Evolutionary conservation across 2,797 vertebrate species (phyloP), one percentile per base, ranked within the genome.

Genomic region (Pachyuromys duprasi): DNA sequence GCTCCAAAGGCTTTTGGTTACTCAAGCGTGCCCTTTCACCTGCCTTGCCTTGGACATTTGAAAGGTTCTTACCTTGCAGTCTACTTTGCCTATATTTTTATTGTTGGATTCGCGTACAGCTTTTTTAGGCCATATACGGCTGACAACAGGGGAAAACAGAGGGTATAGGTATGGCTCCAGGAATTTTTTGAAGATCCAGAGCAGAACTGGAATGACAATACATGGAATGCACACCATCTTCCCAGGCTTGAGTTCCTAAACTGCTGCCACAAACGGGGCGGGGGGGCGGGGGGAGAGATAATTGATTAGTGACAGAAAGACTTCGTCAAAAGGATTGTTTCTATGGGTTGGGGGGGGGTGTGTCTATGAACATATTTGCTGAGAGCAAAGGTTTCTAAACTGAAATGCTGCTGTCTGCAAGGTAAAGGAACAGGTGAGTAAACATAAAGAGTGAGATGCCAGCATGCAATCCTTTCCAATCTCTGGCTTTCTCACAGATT

Each of bases 101-200:
- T 45, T 86, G 0, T 55, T 87, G 0, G 96, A 96, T 91, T 99
- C 99, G 90, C 98, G 97, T 22, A 99, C 97, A 0, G 99, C 98
- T 96, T 98, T 99, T 97, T 98, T 99, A 74, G 98, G 98, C 99
- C 99, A 99, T 63, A 99, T 96, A 0, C 98, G 99, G 86, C 98
- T 99, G 15, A 99, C 92, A 2, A 99, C 97, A 0, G 99, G 99
- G 0, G 99, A 98, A 9, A 99, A 98, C 79, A 99, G 65, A 0
- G 99, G 99, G 89, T 99, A 99, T 28, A 99, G 62, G 83, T 99
- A 99, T 0, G 99, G 99, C 97, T 99, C 99, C 62, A 99, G 97
- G 96, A 99, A 99, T 72, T 99, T 99, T 98, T 99, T 99, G 97
- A 99, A 99, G 94, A 99, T 98, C 99, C 99, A 99, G 81, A 99